Conservation (phyloP, 2,888 invertebrate species). For the Acanthosepion lycidas region DNA sequence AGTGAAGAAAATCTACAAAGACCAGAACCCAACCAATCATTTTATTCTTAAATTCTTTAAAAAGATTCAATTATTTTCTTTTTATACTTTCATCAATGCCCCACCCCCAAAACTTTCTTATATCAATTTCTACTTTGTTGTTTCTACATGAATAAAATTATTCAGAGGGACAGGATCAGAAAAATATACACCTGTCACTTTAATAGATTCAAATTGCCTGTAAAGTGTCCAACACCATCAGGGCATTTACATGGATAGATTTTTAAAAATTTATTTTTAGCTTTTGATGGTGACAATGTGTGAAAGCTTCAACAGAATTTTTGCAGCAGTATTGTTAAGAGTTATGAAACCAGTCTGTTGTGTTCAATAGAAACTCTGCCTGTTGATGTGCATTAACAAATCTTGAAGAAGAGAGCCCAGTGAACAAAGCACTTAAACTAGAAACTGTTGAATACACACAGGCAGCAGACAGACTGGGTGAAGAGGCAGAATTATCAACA, state of each 20-base stretch:
- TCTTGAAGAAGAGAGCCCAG: neutral
- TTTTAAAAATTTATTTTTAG: neutral
- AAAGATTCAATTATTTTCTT: neutral
- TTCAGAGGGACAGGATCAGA: neutral
- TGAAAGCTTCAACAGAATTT: neutral
- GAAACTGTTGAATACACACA: neutral
- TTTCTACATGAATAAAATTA: neutral
- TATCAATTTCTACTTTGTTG: too few species aligned
- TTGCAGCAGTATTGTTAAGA: neutral
- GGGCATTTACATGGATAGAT: neutral
- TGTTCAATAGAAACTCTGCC: neutral
- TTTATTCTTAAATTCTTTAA: neutral
- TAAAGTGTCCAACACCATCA: neutral
- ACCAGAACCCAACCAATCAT: neutral
- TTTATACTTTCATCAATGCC: neutral
- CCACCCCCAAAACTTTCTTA: neutral
- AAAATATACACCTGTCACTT: neutral
- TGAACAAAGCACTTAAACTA: neutral
- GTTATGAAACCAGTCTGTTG: neutral
- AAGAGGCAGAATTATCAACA: conserved; percentile 13
- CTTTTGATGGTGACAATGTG: neutral
- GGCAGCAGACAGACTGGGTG: neutral
- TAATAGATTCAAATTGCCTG: neutral
- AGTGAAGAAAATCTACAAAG: neutral
- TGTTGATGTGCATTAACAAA: neutral